Conservation (phyloP, 2,797 vertebrate genomes). For the Chanos chanos region DNA sequence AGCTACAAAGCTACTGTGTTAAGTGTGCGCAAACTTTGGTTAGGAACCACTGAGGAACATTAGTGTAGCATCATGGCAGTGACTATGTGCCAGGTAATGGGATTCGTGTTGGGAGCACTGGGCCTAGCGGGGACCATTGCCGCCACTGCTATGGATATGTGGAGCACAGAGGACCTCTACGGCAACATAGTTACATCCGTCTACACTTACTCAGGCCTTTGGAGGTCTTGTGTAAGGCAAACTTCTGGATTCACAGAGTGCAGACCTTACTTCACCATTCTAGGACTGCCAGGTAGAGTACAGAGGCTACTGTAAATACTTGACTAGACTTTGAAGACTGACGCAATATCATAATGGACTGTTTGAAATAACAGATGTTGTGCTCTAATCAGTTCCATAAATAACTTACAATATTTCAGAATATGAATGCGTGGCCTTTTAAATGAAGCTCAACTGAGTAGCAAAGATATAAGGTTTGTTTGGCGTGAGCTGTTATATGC, state of each 20-base stretch:
- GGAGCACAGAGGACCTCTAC: slow-evolving; percentile 83
- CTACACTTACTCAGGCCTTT: slow-evolving; percentile 83
- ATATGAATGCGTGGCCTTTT: no score
- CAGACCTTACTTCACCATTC: slow-evolving; percentile 84
- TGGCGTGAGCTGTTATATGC: no score
- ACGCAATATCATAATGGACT: not conserved
- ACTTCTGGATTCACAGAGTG: slow-evolving; percentile 87
- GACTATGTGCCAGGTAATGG: slow-evolving; percentile 82
- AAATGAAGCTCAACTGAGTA: no score
- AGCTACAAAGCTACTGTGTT: not conserved
- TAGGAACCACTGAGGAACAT: no score
- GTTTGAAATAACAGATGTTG: not conserved
- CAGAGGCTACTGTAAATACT: not conserved
- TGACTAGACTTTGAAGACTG: no score
- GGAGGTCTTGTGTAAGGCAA: slow-evolving; percentile 82
- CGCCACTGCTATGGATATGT: slow-evolving; percentile 83
- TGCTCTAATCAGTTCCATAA: no score
- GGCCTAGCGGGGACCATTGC: slow-evolving; percentile 74
- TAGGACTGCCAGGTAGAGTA: slow-evolving; percentile 84
- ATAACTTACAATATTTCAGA: no score
- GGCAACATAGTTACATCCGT: slow-evolving; percentile 80
- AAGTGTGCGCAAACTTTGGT: not conserved
- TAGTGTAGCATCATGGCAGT: slow-evolving; percentile 69
- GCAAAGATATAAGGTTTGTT: no score
- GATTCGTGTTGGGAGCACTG: slow-evolving; percentile 76